Evolutionary conservation across 2,888 invertebrate species (phyloP).

Genomic region (Tiphia femorata): DNA sequence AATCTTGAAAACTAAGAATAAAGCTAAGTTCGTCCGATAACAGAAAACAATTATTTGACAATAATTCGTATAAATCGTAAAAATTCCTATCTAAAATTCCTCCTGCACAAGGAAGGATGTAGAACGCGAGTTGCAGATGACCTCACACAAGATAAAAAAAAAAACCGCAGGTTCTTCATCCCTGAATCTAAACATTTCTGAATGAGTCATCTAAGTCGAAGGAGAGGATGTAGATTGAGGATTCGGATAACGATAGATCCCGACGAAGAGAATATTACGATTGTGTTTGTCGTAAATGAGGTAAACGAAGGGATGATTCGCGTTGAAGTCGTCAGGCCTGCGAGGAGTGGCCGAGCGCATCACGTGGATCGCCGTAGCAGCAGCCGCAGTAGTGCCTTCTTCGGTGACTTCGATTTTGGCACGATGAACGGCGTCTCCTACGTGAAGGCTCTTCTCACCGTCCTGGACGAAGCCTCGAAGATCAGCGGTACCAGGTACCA

Average conservation of each 20-base stretch:
- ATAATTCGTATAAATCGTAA: too few relatives aligned
- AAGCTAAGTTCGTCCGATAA: too few relatives aligned
- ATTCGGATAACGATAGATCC: conserved; percentile 75
- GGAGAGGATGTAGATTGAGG: too few relatives aligned
- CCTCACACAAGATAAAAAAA: too few relatives aligned
- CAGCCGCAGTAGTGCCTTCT: conserved; percentile 89
- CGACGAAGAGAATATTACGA: conserved; percentile 78
- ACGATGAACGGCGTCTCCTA: conserved; percentile 78
- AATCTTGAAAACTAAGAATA: too few relatives aligned
- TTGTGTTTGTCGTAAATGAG: conserved; percentile 81
- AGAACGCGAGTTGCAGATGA: too few relatives aligned
- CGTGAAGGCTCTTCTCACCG: conserved; percentile 57
- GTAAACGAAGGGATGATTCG: conserved; percentile 90
- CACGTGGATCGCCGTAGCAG: conserved; percentile 86
- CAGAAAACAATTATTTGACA: too few relatives aligned
- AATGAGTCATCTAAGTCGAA: too few relatives aligned
- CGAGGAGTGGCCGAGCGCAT: conserved; percentile 88
- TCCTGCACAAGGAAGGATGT: too few relatives aligned
- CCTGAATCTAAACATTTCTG: too few relatives aligned
- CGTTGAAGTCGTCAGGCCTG: conserved; percentile 83
- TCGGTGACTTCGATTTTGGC: conserved; percentile 89
- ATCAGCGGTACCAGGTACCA: conserved; percentile 73
- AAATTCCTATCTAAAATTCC: too few relatives aligned
- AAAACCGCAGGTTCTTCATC: too few relatives aligned
- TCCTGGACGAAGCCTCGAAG: conserved; percentile 75